Evolutionary conservation across 2,797 vertebrate genomes (phyloP).

Genomic region (Darevskia nairensis): DNA sequence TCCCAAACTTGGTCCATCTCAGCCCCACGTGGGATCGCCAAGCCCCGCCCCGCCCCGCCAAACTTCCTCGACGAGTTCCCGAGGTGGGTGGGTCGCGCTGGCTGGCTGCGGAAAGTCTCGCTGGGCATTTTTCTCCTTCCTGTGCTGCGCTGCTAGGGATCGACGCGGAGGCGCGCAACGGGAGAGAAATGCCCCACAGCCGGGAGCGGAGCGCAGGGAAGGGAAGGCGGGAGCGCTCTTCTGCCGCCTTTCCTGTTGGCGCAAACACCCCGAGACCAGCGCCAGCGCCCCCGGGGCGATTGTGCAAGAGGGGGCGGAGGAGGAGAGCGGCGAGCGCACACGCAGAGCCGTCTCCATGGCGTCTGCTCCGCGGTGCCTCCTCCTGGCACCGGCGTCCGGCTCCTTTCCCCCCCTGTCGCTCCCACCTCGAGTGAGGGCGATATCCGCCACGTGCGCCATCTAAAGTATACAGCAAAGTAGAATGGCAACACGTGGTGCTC

Average conservation of each 20-base stretch:
- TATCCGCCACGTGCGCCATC: not conserved
- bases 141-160: not conserved
- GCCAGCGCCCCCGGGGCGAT: not conserved
- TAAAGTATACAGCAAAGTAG: not conserved
- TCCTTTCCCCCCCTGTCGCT: rapidly evolving
- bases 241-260: too few species aligned
- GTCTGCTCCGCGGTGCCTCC: constrained; percentile 39
- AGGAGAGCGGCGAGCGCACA: not conserved
- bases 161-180: too few species aligned
- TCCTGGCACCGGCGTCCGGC: not conserved
- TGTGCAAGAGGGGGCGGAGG: not conserved
- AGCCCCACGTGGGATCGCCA: constrained; percentile 20
- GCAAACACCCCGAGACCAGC: not conserved
- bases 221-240: too few species aligned
- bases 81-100: not conserved
- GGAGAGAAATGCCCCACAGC: too few species aligned
- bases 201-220: too few species aligned
- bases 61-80: not conserved
- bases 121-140: not conserved
- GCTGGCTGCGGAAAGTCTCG: not conserved
- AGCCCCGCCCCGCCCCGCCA: not conserved
- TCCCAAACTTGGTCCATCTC: not conserved
- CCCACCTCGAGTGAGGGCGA: not conserved
- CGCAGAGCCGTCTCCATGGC: not conserved
- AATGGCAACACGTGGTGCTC: not conserved